Percentiles rank a stretch among this genome's conserved stretches.
These are phyloP conservation scores for Panagrolaimus sp. DNA, from an alignment of 1,140 invertebrate species.

Conservation along the genomic window DNA sequence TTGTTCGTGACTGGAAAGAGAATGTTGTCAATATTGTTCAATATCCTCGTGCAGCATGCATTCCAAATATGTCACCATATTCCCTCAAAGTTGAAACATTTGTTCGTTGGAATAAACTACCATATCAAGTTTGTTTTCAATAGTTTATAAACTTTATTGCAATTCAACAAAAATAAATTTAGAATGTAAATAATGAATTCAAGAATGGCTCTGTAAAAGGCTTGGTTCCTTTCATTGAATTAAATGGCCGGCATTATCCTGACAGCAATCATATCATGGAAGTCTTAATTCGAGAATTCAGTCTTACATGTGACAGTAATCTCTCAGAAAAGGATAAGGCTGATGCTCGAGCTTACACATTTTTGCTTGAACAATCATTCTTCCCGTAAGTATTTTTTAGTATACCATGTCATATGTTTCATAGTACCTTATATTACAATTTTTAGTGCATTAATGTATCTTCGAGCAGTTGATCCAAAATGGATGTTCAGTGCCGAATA, in stretches of 20 bases:
- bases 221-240: slow-evolving; percentile 36
- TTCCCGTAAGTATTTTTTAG: slow-evolving; percentile 27
- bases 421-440: neutral
- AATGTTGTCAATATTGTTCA: no score
- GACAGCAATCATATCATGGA: slow-evolving; percentile 43
- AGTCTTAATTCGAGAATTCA: slow-evolving; percentile 32
- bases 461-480: slow-evolving; percentile 18
- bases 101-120: slow-evolving; percentile 77
- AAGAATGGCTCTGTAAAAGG: neutral
- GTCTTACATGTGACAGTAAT: slow-evolving; percentile 15
- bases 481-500: slow-evolving; percentile 27
- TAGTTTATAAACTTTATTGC: neutral
- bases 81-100: slow-evolving; percentile 90
- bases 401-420: no score
- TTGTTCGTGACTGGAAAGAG: no score
- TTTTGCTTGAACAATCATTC: slow-evolving; percentile 21
- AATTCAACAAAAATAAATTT: neutral
- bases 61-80: slow-evolving; percentile 74
- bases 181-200: slow-evolving; percentile 14
- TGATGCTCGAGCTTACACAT: slow-evolving; percentile 4
- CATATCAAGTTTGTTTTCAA: slow-evolving; percentile 79
- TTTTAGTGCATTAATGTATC: slow-evolving; percentile 4
- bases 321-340: slow-evolving; percentile 6
- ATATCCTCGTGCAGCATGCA: no score
- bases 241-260: slow-evolving; percentile 44